Percentiles rank a stretch among this genome's conserved stretches.
Conservation (phyloP, 2,888 invertebrate genomes). For the Portevinia maculata region DNA sequence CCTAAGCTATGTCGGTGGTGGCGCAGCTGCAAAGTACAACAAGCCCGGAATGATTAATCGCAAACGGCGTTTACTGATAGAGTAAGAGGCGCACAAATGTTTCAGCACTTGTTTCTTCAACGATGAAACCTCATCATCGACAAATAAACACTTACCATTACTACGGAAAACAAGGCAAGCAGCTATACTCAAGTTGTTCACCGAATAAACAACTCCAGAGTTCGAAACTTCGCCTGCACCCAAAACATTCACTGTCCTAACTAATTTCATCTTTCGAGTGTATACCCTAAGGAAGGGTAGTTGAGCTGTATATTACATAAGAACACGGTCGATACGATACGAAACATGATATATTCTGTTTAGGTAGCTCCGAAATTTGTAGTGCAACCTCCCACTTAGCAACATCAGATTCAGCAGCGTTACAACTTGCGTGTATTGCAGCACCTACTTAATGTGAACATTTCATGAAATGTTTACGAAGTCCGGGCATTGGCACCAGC, state of each 20-base stretch:
- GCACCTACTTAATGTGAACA: conserved; percentile 39
- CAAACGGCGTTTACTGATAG: neutral
- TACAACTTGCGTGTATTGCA: conserved; percentile 1
- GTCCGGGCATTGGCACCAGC: neutral
- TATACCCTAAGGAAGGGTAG: conserved; percentile 10
- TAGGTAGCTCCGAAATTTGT: neutral
- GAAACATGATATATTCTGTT: conserved; percentile 20
- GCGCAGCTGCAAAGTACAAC: conserved; percentile 33
- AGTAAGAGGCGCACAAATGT: conserved; percentile 12
- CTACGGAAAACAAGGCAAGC: neutral
- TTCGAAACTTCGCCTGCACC: conserved; percentile 11
- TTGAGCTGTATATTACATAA: conserved; percentile 30
- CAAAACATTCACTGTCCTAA: conserved; percentile 51
- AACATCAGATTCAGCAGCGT: neutral
- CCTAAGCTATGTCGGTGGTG: neutral
- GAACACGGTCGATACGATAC: conserved; percentile 28
- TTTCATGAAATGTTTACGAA: conserved; percentile 52
- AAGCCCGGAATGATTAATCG: conserved; percentile 63
- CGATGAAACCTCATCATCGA: conserved; percentile 48
- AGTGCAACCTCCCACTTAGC: neutral
- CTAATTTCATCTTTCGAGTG: too few species aligned
- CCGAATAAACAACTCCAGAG: conserved; percentile 21
- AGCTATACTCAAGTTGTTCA: conserved; percentile 33
- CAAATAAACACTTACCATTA: conserved; percentile 39
- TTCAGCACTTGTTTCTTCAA: conserved; percentile 29